Evolutionary conservation across 2,113 vertebrate genomes (phyloP), one percentile per base, ranked within the genome.

Genomic region (Erythrolamprus reginae): DNA sequence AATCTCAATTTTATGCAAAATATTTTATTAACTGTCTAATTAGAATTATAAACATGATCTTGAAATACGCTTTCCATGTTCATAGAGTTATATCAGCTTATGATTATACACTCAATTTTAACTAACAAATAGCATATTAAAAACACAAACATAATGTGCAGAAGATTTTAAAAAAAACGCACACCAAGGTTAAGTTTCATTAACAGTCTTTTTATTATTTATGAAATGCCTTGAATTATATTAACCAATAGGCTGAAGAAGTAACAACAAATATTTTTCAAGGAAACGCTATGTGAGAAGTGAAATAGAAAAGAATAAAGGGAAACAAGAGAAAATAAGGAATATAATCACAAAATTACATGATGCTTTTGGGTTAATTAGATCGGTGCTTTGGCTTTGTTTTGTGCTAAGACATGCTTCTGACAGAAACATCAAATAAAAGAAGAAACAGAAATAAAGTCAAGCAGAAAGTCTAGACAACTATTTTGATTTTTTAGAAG

Each of bases 281-380:
- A 10, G 91, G 61, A 51, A 70, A 2, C 87, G 84, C 92, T 50
- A 48, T 56, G 0, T 5, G 28, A 92, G 55, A 28, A 45, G 88
- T 3, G 47, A 86, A 2, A 89, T 85, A 21, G 55, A 89, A 42
- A 88, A 42, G 17, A 92, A 89, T 8, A 38, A 82, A 10, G 53
- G 2, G 9, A 86, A 87, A 92, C 90, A 88, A 86, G 0, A 26
- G 0, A 94, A 3, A 33, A 90, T 82, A 53, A 91, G 26, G 45
- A 8, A 91, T 77, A 87, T 10, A 84, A 10, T 86, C 90, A 45
- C 3, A 93, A 89, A 53, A 90, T 94, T 92, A 92, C 24, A 89
- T 0, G 77, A 83, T 91, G 82, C 88, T 38, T 90, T 87, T 84
- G 33, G 33, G 26, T 91, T 94, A 26, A 88, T 91, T 90, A 92